Evolutionary conservation across 2,888 invertebrate species (phyloP).

Genomic region (Zaprionus bogoriensis): DNA sequence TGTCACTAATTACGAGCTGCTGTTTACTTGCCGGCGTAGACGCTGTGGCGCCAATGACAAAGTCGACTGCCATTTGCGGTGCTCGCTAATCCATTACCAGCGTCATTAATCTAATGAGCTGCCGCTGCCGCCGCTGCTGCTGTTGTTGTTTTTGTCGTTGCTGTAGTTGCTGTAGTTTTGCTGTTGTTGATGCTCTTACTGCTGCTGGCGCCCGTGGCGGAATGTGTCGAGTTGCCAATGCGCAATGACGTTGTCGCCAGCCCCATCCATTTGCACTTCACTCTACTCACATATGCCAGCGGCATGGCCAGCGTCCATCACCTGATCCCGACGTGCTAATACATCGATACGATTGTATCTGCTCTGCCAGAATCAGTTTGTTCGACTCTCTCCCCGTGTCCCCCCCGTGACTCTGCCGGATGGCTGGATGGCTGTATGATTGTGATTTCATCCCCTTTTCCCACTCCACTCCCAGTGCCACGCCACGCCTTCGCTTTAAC

Average conservation of each 20-base stretch:
- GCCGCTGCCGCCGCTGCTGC: constrained; percentile 25
- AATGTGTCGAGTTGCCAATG: constrained; percentile 47
- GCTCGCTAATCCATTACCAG: constrained; percentile 75
- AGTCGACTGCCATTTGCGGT: constrained; percentile 54
- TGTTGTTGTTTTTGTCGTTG: constrained; percentile 14
- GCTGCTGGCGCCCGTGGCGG: constrained; percentile 26
- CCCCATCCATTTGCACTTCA: constrained; percentile 37
- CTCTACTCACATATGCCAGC: constrained; percentile 62
- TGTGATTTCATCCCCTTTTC: not conserved
- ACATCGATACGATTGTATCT: constrained; percentile 33
- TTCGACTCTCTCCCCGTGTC: not conserved
- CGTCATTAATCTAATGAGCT: constrained; percentile 78
- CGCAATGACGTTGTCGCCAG: constrained; percentile 19
- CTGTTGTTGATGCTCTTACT: constrained; percentile 16
- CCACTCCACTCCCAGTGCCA: not conserved
- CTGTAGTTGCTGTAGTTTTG: constrained; percentile 16
- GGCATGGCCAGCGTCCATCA: constrained; percentile 47
- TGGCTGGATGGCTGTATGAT: not conserved
- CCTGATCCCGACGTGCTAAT: constrained; percentile 59
- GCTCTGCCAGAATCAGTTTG: not conserved
- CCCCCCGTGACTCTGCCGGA: not conserved
- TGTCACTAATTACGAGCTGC: constrained; percentile 69
- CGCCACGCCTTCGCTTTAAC: too few species aligned
- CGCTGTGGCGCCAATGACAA: constrained; percentile 54
- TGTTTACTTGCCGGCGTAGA: constrained; percentile 58